Evolutionary conservation across 2,113 vertebrate species (phyloP).

Genomic region (Mormyrus lacerda): DNA sequence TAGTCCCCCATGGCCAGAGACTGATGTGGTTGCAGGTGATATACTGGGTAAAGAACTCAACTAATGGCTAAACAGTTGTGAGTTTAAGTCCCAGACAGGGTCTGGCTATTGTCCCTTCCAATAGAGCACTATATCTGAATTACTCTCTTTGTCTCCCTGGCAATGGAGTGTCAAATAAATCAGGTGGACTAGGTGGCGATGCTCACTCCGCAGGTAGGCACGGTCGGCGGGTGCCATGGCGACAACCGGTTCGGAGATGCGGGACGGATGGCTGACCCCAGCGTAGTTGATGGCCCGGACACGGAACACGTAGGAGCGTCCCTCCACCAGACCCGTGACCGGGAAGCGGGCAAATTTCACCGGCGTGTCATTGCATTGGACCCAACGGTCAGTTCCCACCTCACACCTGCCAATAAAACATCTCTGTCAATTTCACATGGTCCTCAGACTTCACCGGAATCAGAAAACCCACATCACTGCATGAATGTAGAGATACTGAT

Average conservation of each 20-base stretch:
- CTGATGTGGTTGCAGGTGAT: neutral
- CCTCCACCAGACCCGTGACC: constrained; percentile 88
- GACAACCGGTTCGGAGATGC: constrained; percentile 78
- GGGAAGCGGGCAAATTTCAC: constrained; percentile 97
- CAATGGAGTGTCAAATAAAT: neutral
- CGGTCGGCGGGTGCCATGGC: constrained; percentile 89
- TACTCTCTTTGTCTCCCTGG: neutral
- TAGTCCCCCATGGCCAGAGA: neutral
- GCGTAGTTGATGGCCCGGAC: constrained; percentile 82
- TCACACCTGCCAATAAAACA: constrained; percentile 70
- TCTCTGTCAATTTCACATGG: neutral
- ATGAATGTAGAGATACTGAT: neutral
- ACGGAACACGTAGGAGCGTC: constrained; percentile 86
- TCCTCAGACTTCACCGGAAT: neutral
- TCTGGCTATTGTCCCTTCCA: neutral
- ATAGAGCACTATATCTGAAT: neutral
- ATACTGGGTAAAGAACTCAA: neutral
- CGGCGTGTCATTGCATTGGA: constrained; percentile 87
- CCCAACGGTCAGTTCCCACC: constrained; percentile 84
- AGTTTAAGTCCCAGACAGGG: neutral
- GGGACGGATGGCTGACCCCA: constrained; percentile 79
- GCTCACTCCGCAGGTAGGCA: constrained; percentile 75
- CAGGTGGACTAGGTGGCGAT: neutral
- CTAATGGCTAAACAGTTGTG: neutral
- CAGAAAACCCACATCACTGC: neutral